Conservation (phyloP, 2,888 invertebrate genomes). For the Dolomedes plantarius region DNA sequence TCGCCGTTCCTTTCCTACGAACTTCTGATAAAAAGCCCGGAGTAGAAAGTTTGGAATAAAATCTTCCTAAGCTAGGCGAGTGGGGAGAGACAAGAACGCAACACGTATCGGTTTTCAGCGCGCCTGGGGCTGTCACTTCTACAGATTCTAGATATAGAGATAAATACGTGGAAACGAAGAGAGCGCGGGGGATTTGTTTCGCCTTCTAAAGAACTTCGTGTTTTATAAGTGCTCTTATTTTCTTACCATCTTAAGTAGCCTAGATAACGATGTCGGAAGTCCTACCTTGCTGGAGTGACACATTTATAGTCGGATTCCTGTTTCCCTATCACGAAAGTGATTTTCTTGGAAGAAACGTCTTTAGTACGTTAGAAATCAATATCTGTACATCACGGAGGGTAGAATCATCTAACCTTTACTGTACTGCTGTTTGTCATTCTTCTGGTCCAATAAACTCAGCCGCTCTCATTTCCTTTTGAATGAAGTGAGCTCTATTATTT, state of each 20-base stretch:
- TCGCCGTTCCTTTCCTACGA: neutral
- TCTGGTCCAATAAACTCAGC: too few relatives aligned
- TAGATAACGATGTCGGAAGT: neutral
- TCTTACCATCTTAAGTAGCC: neutral
- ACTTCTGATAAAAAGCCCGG: neutral
- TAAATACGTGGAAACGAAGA: conserved; percentile 20
- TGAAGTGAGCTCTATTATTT: too few relatives aligned
- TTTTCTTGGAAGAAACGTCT: too few relatives aligned
- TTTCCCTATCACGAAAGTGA: too few relatives aligned
- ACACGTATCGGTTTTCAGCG: conserved; percentile 12
- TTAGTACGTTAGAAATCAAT: too few relatives aligned
- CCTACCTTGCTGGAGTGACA: neutral
- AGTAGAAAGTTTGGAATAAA: neutral
- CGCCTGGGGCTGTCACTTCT: conserved; percentile 46
- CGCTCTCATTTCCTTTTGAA: too few relatives aligned
- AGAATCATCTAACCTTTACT: too few relatives aligned
- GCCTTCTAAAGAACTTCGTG: neutral
- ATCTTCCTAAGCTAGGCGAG: neutral
- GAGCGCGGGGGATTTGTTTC: conserved; percentile 31
- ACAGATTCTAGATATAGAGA: conserved; percentile 46
- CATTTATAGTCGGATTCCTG: too few relatives aligned
- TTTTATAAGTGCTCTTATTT: neutral
- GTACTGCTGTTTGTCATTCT: too few relatives aligned
- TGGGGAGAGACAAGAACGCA: neutral
- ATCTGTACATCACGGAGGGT: too few relatives aligned